Evolutionary conservation across 92 coral and sea anemone species (phyloP).

Genomic region (Heteractis magnifica): DNA sequence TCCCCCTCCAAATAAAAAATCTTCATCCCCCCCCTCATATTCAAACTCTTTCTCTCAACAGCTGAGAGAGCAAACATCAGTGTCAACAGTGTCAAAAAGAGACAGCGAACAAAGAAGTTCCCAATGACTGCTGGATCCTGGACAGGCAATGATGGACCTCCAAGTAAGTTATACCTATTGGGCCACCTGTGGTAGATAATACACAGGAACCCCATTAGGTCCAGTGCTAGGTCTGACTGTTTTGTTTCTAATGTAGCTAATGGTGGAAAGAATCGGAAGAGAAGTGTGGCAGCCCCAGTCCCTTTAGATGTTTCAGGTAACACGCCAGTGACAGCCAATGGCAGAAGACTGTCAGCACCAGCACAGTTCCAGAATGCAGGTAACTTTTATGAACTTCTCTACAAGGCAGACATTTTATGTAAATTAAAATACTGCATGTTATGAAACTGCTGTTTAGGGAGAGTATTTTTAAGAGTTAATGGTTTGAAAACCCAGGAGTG

Average conservation of each 20-base stretch:
- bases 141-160: slow-evolving; percentile 89
- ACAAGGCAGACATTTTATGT: too few relatives aligned
- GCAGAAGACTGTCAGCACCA: slow-evolving; percentile 81
- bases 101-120: slow-evolving; percentile 91
- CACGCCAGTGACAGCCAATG: slow-evolving; percentile 64
- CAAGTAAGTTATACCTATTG: slow-evolving; percentile 38
- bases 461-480: too few relatives aligned
- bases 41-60: background rate
- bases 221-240: background rate
- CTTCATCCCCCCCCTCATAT: too few relatives aligned
- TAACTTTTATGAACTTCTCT: background rate
- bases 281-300: slow-evolving; percentile 59
- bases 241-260: background rate
- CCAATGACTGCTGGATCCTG: slow-evolving; percentile 99
- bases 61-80: slow-evolving; percentile 79
- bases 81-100: slow-evolving; percentile 76
- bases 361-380: slow-evolving; percentile 86
- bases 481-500: too few relatives aligned
- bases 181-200: background rate
- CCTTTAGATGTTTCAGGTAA: slow-evolving; percentile 55
- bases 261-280: slow-evolving; percentile 55
- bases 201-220: background rate
- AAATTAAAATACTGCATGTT: too few relatives aligned
- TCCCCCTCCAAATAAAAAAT: too few relatives aligned
- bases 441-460: too few relatives aligned